Evolutionary conservation across 2,113 vertebrate genomes (phyloP), one percentile per base, ranked within the genome.

Genomic region (Myotis yumanensis): DNA sequence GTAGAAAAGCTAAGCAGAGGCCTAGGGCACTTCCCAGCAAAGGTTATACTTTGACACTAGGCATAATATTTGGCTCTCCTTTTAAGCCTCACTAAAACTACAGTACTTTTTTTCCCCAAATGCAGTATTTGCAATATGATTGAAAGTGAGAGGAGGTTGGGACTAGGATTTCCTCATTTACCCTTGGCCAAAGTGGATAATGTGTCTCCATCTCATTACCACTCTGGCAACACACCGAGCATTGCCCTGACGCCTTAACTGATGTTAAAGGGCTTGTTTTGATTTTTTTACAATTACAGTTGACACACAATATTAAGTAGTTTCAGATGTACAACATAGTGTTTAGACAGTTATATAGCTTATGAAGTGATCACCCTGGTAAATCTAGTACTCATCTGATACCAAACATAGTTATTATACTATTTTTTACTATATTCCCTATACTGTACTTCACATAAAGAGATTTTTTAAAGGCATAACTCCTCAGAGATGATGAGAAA

Each of bases 401-500:
- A 68, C 66, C 32, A 68, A n/a, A 68, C 64, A n/a, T 68, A 68
- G 66, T 68, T 68, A 68, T n/a, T n/a, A n/a, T n/a, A 68, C 14
- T 35, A n/a, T 66, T 66, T 32, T 66, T 66, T 32, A 66, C 32
- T 66, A n/a, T 66, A 66, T 66, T n/a, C 15, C 30, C 30, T 32
- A n/a, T 17, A n/a, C 64, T 66, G 14, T 66, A 66, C 6, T 66
- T 66, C 64, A 66, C 64, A n/a, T n/a, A 66, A 66, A 66, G 64
- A 32, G 64, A n/a, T 68, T 77, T 48, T 86, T 75, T 48, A 83
- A 48, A 40, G 75, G 62, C 71, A 54, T 79, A 90, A 80, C 62
- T 94, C 40, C 51, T 82, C 37, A 84, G 43, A 92, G 51, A 92
- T 69, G 51, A 92, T 69, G 22, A 93, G 80, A 82, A 37, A 94